These are phyloP conservation scores for Leptopterna dolabrata DNA, from an alignment of 2,888 invertebrate genomes.

Conservation along the genomic window DNA sequence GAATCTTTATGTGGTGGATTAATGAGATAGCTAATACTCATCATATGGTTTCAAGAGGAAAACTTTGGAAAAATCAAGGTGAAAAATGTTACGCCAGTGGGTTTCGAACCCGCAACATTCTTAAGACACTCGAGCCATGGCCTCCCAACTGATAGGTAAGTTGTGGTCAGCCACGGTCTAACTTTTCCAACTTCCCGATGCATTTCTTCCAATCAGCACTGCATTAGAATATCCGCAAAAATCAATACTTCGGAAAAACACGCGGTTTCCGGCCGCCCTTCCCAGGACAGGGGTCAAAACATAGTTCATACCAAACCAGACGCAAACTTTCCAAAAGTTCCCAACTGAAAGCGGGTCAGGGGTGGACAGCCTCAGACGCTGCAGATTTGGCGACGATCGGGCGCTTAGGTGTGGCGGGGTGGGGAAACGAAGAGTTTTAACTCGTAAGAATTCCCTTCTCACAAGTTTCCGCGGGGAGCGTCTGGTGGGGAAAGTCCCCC, in stretches of 20 bases:
- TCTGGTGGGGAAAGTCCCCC: conserved; percentile 16
- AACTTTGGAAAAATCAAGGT: too few species aligned
- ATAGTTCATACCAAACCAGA: background rate
- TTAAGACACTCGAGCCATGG: too few species aligned
- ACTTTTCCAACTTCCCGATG: too few species aligned
- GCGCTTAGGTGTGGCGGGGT: too few species aligned
- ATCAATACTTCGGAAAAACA: background rate
- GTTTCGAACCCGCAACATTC: too few species aligned
- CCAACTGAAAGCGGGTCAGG: conserved; percentile 34
- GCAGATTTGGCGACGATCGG: conserved; percentile 40
- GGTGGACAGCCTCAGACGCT: conserved; percentile 33
- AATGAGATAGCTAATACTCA: too few species aligned
- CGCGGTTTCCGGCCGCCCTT: background rate
- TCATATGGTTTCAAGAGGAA: too few species aligned
- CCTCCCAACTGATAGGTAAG: too few species aligned
- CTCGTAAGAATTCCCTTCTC: conserved; percentile 1
- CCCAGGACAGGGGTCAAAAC: background rate
- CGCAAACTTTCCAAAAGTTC: background rate
- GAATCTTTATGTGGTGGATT: too few species aligned
- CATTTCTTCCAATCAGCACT: too few species aligned
- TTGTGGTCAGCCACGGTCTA: too few species aligned
- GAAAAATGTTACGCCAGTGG: too few species aligned
- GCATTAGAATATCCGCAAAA: background rate
- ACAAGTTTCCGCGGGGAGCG: conserved; percentile 8
- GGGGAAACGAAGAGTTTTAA: conserved; percentile 20